phyloP scores from a whole-genome alignment of 2,797 vertebrate species.

The Trachops cirrhosus region DNA sequence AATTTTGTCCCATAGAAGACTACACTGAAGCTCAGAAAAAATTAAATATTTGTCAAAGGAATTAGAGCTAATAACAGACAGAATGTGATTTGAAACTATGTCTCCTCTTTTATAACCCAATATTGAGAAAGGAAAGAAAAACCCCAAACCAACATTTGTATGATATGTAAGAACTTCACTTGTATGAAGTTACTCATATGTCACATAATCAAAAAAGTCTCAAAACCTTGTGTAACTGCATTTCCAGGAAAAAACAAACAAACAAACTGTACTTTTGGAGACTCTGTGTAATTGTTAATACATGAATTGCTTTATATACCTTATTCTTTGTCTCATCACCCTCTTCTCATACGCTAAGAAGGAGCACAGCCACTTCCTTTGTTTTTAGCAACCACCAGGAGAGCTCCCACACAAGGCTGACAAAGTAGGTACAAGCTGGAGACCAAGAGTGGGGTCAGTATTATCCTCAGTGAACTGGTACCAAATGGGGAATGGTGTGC shows the following conservation, averaged over 20 bases:
- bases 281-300: neutral
- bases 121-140: neutral
- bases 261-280: neutral
- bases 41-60: neutral
- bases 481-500: neutral
- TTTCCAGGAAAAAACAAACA: neutral
- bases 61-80: neutral
- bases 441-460: neutral
- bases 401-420: neutral
- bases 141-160: neutral
- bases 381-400: neutral
- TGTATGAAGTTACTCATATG: neutral
- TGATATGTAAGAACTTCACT: neutral
- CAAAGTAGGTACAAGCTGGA: neutral
- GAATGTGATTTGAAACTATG: neutral
- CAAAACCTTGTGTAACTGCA: neutral
- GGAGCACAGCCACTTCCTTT: neutral
- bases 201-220: neutral
- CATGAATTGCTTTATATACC: neutral
- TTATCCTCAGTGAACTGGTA: neutral
- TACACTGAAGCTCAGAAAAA: neutral
- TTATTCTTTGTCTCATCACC: neutral
- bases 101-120: neutral
- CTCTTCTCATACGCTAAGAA: neutral
- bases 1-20: neutral